Base-by-base conservation (phyloP, 2,888 invertebrate genomes). In the Dicyrtomina minuta region DNA sequence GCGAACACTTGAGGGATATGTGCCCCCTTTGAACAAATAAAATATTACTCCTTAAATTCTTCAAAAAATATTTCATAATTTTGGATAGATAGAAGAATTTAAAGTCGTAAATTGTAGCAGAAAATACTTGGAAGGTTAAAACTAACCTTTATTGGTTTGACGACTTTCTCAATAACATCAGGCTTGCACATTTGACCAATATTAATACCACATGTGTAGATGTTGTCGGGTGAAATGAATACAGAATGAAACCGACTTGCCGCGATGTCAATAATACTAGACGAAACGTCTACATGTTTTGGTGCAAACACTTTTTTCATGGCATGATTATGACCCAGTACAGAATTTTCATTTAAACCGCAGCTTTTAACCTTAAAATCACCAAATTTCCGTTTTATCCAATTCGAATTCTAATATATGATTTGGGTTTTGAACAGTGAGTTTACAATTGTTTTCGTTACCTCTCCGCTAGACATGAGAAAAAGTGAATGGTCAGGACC, bases 171-270 rank as follows among this genome's bases (percentile, higher is more conserved):
- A 39, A 82, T 81, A 49, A 81, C 80, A 83, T 84, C 73, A 83
- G 83, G 77, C 74, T 89, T 89, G 1, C 92, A 92, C 78, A 93
- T 82, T 80, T 94, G 93, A 0, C 94, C 94, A 64, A 87, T 85
- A 83, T 94, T 92, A 2, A 87, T 83, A 1, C 94, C 94, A 89
- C 91, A 93, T 0, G 90, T 89, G 81, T 87, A 92, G 0, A 92
- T 82, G 0, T 84, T 84, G 33, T 84, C 79, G 81, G 0, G 81
- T 70, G 80, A 87, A 86, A 87, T 89, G 86, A 84, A 77, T 0
- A 90, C 87, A 0, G 90, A 89, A 82, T 93, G 92, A 72, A 85
- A 88, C 12, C 88, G 84, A 1, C 88, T 88, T 6, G 90, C 89
- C 78, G 87, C 85, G 0, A 93, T 84, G 0, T 89, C 83, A 44